A percentile compares a stretch with the other conserved stretches of the same genome.
These are phyloP conservation scores for Priocnemis perturbator DNA, from an alignment of 2,888 invertebrate genomes.

Conservation along the genomic window DNA sequence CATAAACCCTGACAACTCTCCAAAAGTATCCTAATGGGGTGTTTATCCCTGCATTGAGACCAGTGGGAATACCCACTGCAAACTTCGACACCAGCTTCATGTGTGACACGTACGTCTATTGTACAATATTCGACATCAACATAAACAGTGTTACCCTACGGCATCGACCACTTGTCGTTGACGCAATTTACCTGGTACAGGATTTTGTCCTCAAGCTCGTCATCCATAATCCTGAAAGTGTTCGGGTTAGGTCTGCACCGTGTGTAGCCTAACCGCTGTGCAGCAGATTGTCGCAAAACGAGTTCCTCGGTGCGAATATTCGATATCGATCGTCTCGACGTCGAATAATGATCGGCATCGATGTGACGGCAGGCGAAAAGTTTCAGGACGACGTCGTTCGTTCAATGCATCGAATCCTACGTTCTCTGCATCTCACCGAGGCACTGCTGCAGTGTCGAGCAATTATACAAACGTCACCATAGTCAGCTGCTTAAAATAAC, in stretches of 20 bases:
- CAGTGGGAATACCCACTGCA: constrained; percentile 82
- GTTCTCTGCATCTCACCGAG: constrained; percentile 9
- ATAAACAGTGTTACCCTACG: too few relatives aligned
- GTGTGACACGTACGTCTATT: constrained; percentile 86
- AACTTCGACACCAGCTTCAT: constrained; percentile 90
- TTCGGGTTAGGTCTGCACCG: background rate
- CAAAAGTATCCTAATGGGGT: constrained; percentile 86
- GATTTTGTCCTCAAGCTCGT: constrained; percentile 92
- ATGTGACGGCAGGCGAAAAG: background rate
- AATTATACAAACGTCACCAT: constrained; percentile 32
- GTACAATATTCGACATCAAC: constrained; percentile 12
- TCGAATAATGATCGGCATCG: background rate
- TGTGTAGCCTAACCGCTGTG: background rate
- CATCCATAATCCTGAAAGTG: constrained; percentile 82
- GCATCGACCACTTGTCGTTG: background rate
- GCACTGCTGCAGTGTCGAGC: constrained; percentile 24
- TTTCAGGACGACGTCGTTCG: constrained; percentile 2
- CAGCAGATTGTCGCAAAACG: background rate
- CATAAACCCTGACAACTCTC: constrained; percentile 86
- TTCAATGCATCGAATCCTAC: constrained; percentile 6
- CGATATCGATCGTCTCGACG: background rate
- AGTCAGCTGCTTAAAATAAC: constrained; percentile 25
- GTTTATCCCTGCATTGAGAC: constrained; percentile 77
- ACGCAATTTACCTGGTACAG: constrained; percentile 80
- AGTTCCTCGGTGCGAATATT: background rate